Evolutionary conservation across 2,113 vertebrate genomes (phyloP).

Genomic region (Daboia siamensis): DNA sequence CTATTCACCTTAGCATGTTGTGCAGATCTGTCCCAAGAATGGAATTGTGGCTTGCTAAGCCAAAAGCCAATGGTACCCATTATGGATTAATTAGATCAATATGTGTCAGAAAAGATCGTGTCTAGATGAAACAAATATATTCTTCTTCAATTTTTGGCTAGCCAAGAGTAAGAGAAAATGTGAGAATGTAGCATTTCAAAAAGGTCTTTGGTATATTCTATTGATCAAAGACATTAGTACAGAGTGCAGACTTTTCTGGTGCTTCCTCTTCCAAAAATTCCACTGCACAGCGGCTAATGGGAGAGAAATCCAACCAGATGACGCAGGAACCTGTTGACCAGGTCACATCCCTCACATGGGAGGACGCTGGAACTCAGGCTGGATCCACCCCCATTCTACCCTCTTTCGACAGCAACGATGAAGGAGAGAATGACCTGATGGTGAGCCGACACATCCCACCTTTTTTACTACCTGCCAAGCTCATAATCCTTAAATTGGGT

Average conservation of each 20-base stretch:
- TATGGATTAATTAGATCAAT: not conserved
- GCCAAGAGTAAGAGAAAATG: not conserved
- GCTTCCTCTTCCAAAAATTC: not conserved
- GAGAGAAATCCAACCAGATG: too few species aligned
- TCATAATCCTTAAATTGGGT: too few species aligned
- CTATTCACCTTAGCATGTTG: not conserved
- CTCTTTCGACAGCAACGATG: too few species aligned
- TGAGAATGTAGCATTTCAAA: not conserved
- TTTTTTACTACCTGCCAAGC: too few species aligned
- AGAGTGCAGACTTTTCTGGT: not conserved
- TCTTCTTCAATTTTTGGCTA: not conserved
- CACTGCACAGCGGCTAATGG: too few species aligned
- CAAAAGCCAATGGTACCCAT: not conserved
- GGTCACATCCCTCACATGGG: too few species aligned
- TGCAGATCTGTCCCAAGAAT: not conserved
- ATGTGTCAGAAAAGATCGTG: not conserved
- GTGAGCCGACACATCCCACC: too few species aligned
- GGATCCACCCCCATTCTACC: too few species aligned
- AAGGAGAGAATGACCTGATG: too few species aligned
- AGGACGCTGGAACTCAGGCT: too few species aligned
- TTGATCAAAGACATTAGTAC: not conserved
- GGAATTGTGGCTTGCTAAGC: not conserved
- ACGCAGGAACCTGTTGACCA: too few species aligned
- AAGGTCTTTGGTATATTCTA: not conserved
- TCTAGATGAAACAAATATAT: not conserved